Conservation (phyloP, 1,140 invertebrate species). For the Cryptotermes secundus region DNA sequence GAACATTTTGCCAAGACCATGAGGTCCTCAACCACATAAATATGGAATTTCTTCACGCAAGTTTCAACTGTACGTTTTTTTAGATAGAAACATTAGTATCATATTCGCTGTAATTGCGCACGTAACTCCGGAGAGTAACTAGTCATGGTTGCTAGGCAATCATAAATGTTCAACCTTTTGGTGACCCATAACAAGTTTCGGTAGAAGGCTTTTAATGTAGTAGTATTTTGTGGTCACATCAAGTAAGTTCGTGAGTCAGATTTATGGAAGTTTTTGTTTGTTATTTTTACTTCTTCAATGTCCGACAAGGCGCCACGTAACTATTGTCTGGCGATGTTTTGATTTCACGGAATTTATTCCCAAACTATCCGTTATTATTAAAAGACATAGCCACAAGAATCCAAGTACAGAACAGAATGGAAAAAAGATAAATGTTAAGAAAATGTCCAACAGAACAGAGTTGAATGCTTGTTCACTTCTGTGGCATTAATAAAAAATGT, state of each 20-base stretch:
- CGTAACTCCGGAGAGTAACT: not conserved
- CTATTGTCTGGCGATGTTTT: not conserved
- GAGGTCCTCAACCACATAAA: not conserved
- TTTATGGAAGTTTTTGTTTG: not conserved
- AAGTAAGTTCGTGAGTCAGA: not conserved
- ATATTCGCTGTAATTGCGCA: not conserved
- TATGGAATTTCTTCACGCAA: not conserved
- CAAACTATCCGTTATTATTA: not conserved
- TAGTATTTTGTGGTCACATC: not conserved
- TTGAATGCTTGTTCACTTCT: not conserved
- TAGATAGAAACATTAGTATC: not conserved
- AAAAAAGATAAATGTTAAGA: not conserved
- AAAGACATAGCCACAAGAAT: not conserved
- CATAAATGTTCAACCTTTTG: not conserved
- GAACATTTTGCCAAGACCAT: too few relatives aligned
- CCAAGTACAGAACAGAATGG: not conserved
- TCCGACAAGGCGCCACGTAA: slow-evolving; percentile 19
- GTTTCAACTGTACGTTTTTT: not conserved
- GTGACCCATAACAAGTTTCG: not conserved
- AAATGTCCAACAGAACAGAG: not conserved
- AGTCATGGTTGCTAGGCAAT: not conserved
- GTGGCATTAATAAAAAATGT: not conserved
- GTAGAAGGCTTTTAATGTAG: not conserved
- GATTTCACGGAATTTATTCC: not conserved
- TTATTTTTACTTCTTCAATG: not conserved